Percentiles rank a stretch among this genome's conserved stretches.
Conservation (phyloP, 1,140 invertebrate genomes). For the Vanessa tameamea region DNA sequence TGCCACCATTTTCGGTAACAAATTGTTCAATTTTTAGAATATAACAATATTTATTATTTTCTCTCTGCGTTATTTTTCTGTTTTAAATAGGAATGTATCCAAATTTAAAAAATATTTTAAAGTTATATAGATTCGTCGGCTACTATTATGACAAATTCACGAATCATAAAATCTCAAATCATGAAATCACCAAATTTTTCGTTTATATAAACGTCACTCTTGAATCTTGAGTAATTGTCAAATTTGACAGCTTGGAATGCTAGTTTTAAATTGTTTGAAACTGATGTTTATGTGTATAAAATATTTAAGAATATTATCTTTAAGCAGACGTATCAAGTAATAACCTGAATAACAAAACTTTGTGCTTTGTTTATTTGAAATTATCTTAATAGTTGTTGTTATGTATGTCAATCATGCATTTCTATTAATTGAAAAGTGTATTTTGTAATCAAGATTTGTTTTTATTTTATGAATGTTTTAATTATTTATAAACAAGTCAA, state of each 20-base stretch:
- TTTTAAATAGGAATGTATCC: not conserved
- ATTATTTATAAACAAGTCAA: too few species aligned
- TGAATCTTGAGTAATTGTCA: not conserved
- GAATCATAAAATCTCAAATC: conserved; percentile 4
- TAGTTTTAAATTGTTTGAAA: too few species aligned
- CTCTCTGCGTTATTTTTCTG: not conserved
- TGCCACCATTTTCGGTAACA: conserved; percentile 58
- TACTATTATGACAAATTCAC: not conserved
- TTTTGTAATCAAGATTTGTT: too few species aligned
- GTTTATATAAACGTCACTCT: not conserved
- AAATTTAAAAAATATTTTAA: not conserved
- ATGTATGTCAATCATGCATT: too few species aligned
- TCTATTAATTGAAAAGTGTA: too few species aligned
- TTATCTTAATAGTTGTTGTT: too few species aligned
- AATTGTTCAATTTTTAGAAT: not conserved
- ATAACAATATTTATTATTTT: not conserved
- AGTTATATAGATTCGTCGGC: not conserved
- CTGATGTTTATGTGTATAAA: too few species aligned
- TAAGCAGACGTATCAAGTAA: too few species aligned
- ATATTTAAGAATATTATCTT: too few species aligned
- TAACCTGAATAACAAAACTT: too few species aligned
- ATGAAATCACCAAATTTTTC: conserved; percentile 1
- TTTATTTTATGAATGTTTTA: too few species aligned
- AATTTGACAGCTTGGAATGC: not conserved
- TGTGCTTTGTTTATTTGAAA: too few species aligned